A percentile compares a stretch with the other conserved stretches of the same genome.
These are phyloP conservation scores for Philopedon plagiatum DNA, from an alignment of 2,888 invertebrate genomes.

Conservation along the genomic window DNA sequence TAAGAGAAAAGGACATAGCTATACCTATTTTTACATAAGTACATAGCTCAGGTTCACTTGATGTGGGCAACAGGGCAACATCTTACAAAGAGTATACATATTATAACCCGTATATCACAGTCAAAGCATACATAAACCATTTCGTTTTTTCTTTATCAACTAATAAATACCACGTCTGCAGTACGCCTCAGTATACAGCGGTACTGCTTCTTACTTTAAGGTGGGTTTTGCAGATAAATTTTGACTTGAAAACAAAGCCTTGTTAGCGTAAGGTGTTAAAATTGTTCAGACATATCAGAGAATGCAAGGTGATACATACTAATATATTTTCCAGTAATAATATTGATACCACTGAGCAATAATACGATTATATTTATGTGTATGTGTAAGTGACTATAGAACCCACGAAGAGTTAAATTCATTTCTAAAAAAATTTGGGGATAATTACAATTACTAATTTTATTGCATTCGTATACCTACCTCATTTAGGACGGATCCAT, in stretches of 20 bases:
- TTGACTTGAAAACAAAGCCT: constrained; percentile 44
- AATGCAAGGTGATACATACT: constrained; percentile 29
- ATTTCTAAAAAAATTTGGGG: too few species aligned
- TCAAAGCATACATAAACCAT: constrained; percentile 22
- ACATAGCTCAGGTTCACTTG: not conserved
- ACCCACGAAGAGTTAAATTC: not conserved
- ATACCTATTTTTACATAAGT: too few species aligned
- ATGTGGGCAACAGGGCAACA: not conserved
- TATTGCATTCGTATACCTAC: too few species aligned
- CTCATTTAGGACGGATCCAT: too few species aligned
- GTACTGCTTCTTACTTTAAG: constrained; percentile 40
- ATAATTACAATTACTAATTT: too few species aligned
- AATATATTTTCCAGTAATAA: constrained; percentile 33
- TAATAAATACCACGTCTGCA: constrained; percentile 36
- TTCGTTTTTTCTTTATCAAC: constrained; percentile 34
- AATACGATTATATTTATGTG: constrained; percentile 3
- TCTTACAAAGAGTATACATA: not conserved
- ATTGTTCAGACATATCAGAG: constrained; percentile 39
- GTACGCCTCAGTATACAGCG: constrained; percentile 23
- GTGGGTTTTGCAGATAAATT: constrained; percentile 40
- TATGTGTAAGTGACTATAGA: not conserved
- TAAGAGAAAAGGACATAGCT: too few species aligned
- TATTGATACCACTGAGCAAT: constrained; percentile 22
- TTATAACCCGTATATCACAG: not conserved
- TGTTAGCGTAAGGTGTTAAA: constrained; percentile 47